phyloP scores from a whole-genome alignment of 2,888 invertebrate genomes.

The Salticus scenicus region DNA sequence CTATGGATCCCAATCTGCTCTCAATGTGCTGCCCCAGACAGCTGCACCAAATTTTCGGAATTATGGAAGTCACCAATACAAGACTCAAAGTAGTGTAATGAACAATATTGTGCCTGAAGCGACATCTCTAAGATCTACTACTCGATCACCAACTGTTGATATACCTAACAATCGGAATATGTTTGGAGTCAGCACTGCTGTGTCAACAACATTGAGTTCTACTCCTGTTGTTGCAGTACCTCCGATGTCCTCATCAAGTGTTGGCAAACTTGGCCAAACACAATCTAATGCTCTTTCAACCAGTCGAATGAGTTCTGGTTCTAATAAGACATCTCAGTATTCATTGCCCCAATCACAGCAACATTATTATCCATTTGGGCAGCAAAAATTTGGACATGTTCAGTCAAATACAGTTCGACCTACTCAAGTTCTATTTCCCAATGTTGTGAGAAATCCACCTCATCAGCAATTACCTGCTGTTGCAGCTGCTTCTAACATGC shows the following conservation, averaged over 20 bases:
- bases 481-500: conserved; percentile 59
- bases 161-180: conserved; percentile 42
- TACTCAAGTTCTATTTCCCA: conserved; percentile 58
- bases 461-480: conserved; percentile 64
- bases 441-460: conserved; percentile 57
- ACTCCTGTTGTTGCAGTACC: conserved; percentile 52
- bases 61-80: conserved; percentile 66
- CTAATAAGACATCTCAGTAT: conserved; percentile 55
- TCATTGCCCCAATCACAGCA: conserved; percentile 59
- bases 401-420: conserved; percentile 50
- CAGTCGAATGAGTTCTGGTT: conserved; percentile 26
- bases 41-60: conserved; percentile 64
- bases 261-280: conserved; percentile 48
- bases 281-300: conserved; percentile 33
- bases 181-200: conserved; percentile 55
- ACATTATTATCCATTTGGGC: conserved; percentile 62
- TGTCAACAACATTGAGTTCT: conserved; percentile 51
- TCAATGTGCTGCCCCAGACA: conserved; percentile 70
- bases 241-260: conserved; percentile 33
- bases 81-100: conserved; percentile 55
- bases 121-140: conserved; percentile 42
- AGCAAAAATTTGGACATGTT: conserved; percentile 59
- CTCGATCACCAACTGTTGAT: conserved; percentile 66
- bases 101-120: conserved; percentile 63
- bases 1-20: conserved; percentile 74